Conservation (phyloP, 2,888 invertebrate genomes). For the Sminthurinus aureus region DNA sequence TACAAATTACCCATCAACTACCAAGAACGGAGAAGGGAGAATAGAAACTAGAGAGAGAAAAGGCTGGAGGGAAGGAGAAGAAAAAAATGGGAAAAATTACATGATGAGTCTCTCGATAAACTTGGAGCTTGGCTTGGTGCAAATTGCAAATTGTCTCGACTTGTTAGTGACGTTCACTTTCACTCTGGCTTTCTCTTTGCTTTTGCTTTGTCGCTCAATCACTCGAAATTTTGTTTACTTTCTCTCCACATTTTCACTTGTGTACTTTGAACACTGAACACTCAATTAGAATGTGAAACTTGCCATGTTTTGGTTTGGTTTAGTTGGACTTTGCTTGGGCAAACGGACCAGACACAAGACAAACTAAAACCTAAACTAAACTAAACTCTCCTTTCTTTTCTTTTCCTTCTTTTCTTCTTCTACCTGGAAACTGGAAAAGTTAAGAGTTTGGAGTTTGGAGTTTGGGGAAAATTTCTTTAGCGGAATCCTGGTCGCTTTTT, state of each 20-base stretch:
- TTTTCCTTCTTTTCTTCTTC: neutral
- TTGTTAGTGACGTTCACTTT: neutral
- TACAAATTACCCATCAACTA: too few relatives aligned
- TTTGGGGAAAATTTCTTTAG: neutral
- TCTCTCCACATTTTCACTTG: neutral
- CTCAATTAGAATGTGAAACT: conserved; percentile 16
- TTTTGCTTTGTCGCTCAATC: too few relatives aligned
- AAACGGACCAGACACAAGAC: neutral
- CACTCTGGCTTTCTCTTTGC: neutral
- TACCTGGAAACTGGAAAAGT: neutral
- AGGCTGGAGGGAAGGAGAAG: neutral
- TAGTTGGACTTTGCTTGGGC: neutral
- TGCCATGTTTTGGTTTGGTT: neutral
- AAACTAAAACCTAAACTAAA: neutral
- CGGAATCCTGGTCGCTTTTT: too few relatives aligned
- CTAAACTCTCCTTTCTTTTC: neutral
- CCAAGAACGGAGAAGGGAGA: neutral
- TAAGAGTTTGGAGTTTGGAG: neutral
- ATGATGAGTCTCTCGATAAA: neutral
- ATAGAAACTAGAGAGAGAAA: neutral
- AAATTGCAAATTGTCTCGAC: neutral
- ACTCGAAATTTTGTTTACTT: neutral
- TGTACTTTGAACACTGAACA: conserved; percentile 7
- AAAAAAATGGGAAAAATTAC: neutral
- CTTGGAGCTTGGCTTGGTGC: neutral